phyloP scores from a whole-genome alignment of 2,113 vertebrate species.

The Ammospiza nelsoni region DNA sequence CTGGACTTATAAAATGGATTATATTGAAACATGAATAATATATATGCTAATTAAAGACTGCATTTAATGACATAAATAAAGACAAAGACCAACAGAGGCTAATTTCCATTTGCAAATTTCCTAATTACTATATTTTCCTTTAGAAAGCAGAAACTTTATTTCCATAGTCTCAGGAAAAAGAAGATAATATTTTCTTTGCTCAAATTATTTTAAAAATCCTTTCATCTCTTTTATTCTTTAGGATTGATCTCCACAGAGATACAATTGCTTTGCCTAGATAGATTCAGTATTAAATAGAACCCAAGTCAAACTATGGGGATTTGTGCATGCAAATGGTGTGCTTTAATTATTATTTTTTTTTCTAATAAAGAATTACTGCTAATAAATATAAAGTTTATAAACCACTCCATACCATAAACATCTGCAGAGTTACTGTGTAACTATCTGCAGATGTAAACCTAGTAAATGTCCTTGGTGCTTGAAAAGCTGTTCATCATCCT shows the following conservation, averaged over 20 bases:
- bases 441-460: background rate
- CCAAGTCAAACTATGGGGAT: background rate
- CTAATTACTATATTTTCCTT: constrained; percentile 51
- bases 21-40: constrained; percentile 65
- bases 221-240: background rate
- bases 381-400: background rate
- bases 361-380: background rate
- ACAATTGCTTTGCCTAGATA: background rate
- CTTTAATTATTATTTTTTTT: background rate
- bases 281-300: background rate
- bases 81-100: constrained; percentile 24
- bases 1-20: constrained; percentile 48
- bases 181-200: background rate
- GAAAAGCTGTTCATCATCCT: background rate
- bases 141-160: constrained; percentile 42
- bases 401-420: background rate
- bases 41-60: constrained; percentile 67
- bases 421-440: background rate
- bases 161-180: background rate
- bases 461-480: background rate
- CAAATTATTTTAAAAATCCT: background rate
- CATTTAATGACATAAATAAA: constrained; percentile 67
- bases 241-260: background rate
- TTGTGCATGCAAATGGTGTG: background rate
- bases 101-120: constrained; percentile 65